Conservation (phyloP, 2,888 invertebrate species). For the Lysandra coridon region DNA sequence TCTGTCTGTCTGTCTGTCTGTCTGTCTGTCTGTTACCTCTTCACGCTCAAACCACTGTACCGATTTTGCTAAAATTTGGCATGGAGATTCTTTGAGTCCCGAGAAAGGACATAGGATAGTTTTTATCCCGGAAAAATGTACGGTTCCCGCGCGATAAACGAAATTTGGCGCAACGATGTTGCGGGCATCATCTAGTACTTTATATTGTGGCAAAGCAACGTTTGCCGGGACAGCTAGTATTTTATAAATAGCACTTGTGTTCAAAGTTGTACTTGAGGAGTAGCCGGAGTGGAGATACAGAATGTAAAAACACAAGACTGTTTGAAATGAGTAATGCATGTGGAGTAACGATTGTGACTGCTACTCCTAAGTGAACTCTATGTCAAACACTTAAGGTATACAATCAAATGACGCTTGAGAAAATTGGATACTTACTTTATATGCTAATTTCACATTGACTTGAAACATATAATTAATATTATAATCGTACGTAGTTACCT, state of each 20-base stretch:
- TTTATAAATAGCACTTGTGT: not conserved
- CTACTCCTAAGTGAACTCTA: not conserved
- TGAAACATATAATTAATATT: not conserved
- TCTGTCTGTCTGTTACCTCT: too few relatives aligned
- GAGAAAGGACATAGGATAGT: too few relatives aligned
- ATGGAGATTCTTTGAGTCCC: too few relatives aligned
- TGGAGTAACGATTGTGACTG: not conserved
- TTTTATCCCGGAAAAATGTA: too few relatives aligned
- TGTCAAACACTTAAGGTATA: not conserved
- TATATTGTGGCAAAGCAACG: too few relatives aligned
- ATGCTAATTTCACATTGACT: not conserved
- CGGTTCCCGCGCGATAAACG: too few relatives aligned
- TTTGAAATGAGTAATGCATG: slow-evolving; percentile 11
- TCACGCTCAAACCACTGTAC: too few relatives aligned
- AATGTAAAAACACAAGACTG: slow-evolving; percentile 4
- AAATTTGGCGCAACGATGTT: too few relatives aligned
- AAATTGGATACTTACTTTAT: not conserved
- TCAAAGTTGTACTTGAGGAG: not conserved
- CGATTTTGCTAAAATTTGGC: too few relatives aligned
- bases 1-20: too few relatives aligned
- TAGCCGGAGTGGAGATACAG: not conserved
- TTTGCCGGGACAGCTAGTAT: too few relatives aligned
- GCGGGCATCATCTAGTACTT: too few relatives aligned
- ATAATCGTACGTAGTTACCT: not conserved
- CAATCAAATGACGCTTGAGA: not conserved